Percentiles rank a stretch among this genome's conserved stretches.
These are phyloP conservation scores for Sphinx pinastri DNA, from an alignment of 2,888 invertebrate genomes.

Conservation along the genomic window DNA sequence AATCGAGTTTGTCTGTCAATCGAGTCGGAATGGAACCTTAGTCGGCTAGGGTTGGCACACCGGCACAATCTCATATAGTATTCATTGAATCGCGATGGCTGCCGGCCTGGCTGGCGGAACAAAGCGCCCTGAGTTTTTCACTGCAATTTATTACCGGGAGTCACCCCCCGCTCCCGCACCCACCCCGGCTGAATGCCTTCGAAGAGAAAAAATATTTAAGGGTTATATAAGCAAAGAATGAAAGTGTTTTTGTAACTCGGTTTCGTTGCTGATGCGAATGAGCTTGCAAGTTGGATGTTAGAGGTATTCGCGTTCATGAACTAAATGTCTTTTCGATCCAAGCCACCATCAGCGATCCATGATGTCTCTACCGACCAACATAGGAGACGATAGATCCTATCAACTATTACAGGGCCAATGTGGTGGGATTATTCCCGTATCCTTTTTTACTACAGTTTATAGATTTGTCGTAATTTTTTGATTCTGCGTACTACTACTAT, in stretches of 20 bases:
- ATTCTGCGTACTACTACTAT: no score
- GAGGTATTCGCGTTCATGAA: not conserved
- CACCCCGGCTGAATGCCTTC: slow-evolving; percentile 18
- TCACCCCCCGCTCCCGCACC: slow-evolving; percentile 16
- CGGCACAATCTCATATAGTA: slow-evolving; percentile 43
- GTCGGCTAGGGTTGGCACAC: slow-evolving; percentile 27
- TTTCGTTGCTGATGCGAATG: slow-evolving; percentile 13
- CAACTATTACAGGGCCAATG: no score
- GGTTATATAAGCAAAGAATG: slow-evolving; percentile 26
- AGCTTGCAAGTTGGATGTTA: not conserved
- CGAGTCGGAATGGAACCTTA: not conserved
- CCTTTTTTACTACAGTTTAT: no score
- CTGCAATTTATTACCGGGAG: slow-evolving; percentile 40
- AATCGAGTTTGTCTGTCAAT: not conserved
- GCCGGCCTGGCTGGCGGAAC: slow-evolving; percentile 32
- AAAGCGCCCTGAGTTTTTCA: slow-evolving; percentile 41
- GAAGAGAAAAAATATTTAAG: slow-evolving; percentile 21
- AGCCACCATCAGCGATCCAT: no score
- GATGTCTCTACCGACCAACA: no score
- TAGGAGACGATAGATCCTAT: no score
- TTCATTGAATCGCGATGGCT: slow-evolving; percentile 41
- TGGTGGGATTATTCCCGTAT: no score
- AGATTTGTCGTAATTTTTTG: no score
- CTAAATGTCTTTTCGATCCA: not conserved
- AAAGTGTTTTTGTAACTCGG: slow-evolving; percentile 26